Evolutionary conservation across 2,113 vertebrate species (phyloP).

Genomic region (Channa maculata): DNA sequence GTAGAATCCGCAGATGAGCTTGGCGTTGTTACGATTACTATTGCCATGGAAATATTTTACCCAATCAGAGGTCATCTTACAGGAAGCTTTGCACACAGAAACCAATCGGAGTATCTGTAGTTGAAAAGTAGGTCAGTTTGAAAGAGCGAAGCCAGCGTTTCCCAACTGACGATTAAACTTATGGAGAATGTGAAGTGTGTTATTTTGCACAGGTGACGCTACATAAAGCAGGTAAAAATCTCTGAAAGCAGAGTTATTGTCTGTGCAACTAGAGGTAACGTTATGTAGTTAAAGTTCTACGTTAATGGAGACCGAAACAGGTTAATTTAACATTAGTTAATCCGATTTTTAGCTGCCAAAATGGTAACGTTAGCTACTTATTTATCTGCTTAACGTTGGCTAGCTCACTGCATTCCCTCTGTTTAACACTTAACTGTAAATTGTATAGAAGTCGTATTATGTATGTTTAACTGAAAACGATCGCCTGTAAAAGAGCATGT

Average conservation of each 20-base stretch:
- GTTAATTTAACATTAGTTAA: too few species aligned
- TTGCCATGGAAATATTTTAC: conserved; percentile 63
- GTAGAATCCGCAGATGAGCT: neutral
- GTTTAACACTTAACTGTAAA: too few species aligned
- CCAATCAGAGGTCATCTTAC: conserved; percentile 67
- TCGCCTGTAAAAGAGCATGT: too few species aligned
- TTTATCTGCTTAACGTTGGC: too few species aligned
- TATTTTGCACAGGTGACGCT: neutral
- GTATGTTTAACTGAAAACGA: too few species aligned
- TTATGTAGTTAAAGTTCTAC: too few species aligned
- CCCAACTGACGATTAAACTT: conserved; percentile 58
- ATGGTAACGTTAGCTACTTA: too few species aligned
- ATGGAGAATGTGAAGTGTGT: neutral
- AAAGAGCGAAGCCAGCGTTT: conserved; percentile 66
- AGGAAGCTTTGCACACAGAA: neutral
- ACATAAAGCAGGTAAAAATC: conserved; percentile 22
- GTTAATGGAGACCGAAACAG: too few species aligned
- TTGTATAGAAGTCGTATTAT: too few species aligned
- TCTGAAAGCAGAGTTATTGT: neutral
- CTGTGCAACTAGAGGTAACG: too few species aligned
- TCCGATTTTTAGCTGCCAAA: too few species aligned
- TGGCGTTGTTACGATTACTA: conserved; percentile 59
- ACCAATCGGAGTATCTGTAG: conserved; percentile 71
- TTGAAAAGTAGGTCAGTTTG: conserved; percentile 70
- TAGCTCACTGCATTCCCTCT: too few species aligned